Base-by-base conservation (phyloP, 2,888 invertebrate species). In the Spodoptera picta region DNA sequence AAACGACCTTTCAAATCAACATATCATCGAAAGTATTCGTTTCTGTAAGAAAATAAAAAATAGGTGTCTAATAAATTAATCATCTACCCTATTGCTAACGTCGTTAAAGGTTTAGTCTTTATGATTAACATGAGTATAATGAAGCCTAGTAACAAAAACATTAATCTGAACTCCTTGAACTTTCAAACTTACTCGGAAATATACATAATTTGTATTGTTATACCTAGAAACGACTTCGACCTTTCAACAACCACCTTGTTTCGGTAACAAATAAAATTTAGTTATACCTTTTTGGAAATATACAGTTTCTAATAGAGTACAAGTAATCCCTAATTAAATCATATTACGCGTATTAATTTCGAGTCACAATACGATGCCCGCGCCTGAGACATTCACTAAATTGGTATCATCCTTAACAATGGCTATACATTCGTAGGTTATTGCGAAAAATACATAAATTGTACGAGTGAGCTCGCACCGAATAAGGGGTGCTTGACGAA, bases 401-500 rank as follows among this genome's bases (percentile, higher is more conserved):
- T 88, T 81, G 78, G 83, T 77, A 83, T 86, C 83, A 84, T 83
- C 84, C 83, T 81, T 75, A 77, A 84, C 85, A 85, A 87, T 83
- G 69, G 79, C 75, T 80, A 75, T 84, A 87, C 84, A 83, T 85
- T 85, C 81, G 79, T 82, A 82, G 60, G 66, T 77, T 80, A 76
- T 75, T 77, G 79, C 75, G 83, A 85, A 85, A 86, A 85, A 86
- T 86, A 89, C 36, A 36, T 77, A 87, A 85, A 85, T 85, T 74
- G 83, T 79, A 73, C 73, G 69, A 69, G 69, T 81, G 50, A 66
- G 77, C 80, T 87, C 87, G 82, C 85, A 85, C 84, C 79, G 86
- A 87, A 88, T 88, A 84, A 88, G 86, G 87, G 89, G 88, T 87
- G 88, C 78, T 82, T 83, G 83, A 73, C 86, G 83, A 86, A 85